Conservation (phyloP, 1,140 invertebrate genomes). For the Drosophila teissieri region DNA sequence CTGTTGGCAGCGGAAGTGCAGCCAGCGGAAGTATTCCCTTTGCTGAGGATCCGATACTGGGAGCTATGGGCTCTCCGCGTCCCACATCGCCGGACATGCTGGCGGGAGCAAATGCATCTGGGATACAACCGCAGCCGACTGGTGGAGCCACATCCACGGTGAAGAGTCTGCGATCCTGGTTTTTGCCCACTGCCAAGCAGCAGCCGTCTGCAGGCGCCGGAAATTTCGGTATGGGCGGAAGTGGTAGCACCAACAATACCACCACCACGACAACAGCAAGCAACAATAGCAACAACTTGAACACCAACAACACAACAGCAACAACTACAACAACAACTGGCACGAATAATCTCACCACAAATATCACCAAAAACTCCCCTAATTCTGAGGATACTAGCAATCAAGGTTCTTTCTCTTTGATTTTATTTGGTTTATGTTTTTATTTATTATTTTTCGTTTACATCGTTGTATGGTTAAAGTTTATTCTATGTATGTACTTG, state of each 20-base stretch:
- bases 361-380: conserved; percentile 81
- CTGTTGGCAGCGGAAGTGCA: conserved; percentile 70
- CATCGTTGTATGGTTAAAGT: conserved; percentile 23
- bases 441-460: conserved; percentile 26
- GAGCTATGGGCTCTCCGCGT: conserved; percentile 57
- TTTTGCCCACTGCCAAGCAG: conserved; percentile 54
- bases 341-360: conserved; percentile 74
- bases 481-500: conserved; percentile 17
- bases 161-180: conserved; percentile 69
- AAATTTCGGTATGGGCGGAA: conserved; percentile 81
- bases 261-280: conserved; percentile 47
- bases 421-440: conserved; percentile 58
- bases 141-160: conserved; percentile 50
- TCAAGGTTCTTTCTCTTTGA: conserved; percentile 81
- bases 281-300: conserved; percentile 57
- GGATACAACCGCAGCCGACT: conserved; percentile 25
- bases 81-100: conserved; percentile 75
- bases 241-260: conserved; percentile 41
- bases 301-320: conserved; percentile 64
- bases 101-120: conserved; percentile 17
- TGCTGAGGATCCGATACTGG: conserved; percentile 69
- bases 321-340: conserved; percentile 47
- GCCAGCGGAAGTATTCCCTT: conserved; percentile 73
- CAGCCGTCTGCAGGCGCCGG: conserved; percentile 40
- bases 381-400: conserved; percentile 82